These are phyloP conservation scores for Malachius bipustulatus DNA, from an alignment of 2,888 invertebrate species.

Conservation along the genomic window DNA sequence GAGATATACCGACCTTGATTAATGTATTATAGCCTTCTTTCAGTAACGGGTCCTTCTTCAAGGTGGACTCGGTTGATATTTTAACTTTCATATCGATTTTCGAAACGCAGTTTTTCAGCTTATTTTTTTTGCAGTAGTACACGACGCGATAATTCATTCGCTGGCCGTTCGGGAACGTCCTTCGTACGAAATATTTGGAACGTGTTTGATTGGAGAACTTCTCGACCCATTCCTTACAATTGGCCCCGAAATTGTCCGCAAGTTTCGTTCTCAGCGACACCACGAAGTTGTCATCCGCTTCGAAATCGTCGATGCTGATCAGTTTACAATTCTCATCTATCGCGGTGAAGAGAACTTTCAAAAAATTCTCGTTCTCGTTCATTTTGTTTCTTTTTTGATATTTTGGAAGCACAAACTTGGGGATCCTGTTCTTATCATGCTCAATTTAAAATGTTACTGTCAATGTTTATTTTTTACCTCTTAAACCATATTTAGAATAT, in stretches of 20 bases:
- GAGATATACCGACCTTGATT: background rate
- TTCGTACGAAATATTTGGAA: background rate
- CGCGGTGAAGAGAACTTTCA: background rate
- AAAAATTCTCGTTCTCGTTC: conserved; percentile 3
- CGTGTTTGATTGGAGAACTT: background rate
- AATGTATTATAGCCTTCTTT: background rate
- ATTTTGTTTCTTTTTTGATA: no score
- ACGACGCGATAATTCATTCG: background rate
- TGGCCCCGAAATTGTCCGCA: background rate
- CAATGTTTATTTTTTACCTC: no score
- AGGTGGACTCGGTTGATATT: background rate
- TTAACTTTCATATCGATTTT: background rate
- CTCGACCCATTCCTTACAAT: conserved; percentile 1
- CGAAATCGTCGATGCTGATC: background rate
- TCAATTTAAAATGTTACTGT: no score
- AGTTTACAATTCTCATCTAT: background rate
- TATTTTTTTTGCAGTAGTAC: background rate
- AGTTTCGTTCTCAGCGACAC: conserved; percentile 1
- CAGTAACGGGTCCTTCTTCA: background rate
- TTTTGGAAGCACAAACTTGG: no score
- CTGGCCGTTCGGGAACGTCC: conserved; percentile 2
- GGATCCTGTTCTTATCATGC: no score
- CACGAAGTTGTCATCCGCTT: background rate
- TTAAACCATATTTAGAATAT: no score
- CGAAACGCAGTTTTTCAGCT: background rate